Evolutionary conservation across 2,113 vertebrate genomes (phyloP).

Genomic region (Bolborhynchus lineola): DNA sequence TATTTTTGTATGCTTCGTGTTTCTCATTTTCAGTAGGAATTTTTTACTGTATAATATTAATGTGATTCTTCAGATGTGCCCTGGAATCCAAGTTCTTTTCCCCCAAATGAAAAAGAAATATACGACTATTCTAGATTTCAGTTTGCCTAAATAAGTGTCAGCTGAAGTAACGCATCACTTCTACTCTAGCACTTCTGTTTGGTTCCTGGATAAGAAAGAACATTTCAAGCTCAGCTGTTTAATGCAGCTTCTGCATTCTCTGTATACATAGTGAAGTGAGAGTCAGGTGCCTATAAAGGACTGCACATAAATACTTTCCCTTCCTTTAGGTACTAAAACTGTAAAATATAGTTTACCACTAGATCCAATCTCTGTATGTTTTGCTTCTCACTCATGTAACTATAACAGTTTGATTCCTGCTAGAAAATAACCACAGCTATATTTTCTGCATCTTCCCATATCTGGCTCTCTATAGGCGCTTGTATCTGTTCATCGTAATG

Average conservation of each 20-base stretch:
- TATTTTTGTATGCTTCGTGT: neutral
- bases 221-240: neutral
- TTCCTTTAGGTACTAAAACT: neutral
- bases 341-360: neutral
- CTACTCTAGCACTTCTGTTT: neutral
- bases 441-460: neutral
- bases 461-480: neutral
- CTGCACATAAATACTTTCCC: neutral
- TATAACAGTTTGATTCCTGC: neutral
- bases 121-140: neutral
- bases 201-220: neutral
- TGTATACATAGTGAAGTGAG: neutral
- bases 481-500: neutral
- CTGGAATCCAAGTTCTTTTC: neutral
- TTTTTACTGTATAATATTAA: neutral
- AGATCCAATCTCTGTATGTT: neutral
- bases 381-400: neutral
- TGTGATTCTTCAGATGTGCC: neutral
- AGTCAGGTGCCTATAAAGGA: neutral
- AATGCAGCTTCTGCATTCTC: neutral
- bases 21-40: neutral
- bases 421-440: neutral
- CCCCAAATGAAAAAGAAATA: neutral
- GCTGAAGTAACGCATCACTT: neutral
- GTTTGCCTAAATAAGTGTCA: neutral